Evolutionary conservation across 2,113 vertebrate species (phyloP).

Genomic region (Suncus etruscus): DNA sequence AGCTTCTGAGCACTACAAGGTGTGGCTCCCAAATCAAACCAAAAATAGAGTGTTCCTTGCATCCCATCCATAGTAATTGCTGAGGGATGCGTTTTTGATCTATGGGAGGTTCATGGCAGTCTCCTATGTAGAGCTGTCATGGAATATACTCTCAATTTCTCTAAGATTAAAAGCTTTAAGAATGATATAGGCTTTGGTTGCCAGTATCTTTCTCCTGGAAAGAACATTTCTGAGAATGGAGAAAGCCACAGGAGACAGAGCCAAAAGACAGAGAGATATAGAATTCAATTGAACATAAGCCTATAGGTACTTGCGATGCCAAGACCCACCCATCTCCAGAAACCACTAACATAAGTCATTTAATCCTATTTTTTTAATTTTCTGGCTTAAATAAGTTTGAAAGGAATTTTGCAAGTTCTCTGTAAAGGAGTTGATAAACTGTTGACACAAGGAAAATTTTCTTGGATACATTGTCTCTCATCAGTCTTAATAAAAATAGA

Average conservation of each 20-base stretch:
- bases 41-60: neutral
- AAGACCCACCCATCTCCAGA: neutral
- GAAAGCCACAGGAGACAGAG: neutral
- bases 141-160: constrained; percentile 15
- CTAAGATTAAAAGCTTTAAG: constrained; percentile 44
- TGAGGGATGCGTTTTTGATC: neutral
- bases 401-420: constrained; percentile 43
- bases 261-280: neutral
- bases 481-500: constrained; percentile 1
- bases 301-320: neutral
- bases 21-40: no score
- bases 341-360: neutral
- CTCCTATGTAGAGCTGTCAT: neutral
- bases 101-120: neutral
- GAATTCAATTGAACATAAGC: neutral
- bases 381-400: neutral
- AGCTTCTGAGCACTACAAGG: no score
- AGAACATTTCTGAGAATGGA: constrained; percentile 27
- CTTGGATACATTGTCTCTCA: constrained; percentile 17
- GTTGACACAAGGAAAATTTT: constrained; percentile 8
- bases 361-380: neutral
- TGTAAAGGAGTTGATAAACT: constrained; percentile 8
- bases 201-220: constrained; percentile 43
- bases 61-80: neutral
- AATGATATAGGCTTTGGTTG: constrained; percentile 6